These are phyloP conservation scores for Tenebrio molitor DNA, from an alignment of 1,140 invertebrate species.

Conservation along the genomic window DNA sequence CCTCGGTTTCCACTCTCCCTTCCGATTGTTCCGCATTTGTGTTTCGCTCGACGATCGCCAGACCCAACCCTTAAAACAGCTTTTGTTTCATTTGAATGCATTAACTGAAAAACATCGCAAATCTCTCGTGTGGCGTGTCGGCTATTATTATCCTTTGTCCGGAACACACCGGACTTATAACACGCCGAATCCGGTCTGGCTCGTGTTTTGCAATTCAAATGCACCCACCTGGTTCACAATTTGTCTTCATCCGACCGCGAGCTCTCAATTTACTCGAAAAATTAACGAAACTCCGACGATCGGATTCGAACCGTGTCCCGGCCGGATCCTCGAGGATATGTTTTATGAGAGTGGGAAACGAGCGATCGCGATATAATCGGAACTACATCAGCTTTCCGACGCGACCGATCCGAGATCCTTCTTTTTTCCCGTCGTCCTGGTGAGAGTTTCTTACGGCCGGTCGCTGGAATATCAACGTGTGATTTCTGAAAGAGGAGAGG, in stretches of 20 bases:
- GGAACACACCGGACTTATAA: conserved; percentile 35
- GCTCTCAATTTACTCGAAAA: background rate
- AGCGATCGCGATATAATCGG: conserved; percentile 14
- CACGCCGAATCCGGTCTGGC: conserved; percentile 16
- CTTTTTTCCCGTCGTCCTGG: background rate
- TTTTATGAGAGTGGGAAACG: conserved; percentile 18
- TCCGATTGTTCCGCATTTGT: no score
- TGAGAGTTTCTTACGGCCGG: background rate
- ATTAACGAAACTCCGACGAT: background rate
- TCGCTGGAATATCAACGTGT: background rate
- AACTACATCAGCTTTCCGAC: conserved; percentile 7
- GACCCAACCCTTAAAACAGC: no score
- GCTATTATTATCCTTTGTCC: conserved; percentile 36
- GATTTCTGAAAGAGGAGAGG: background rate
- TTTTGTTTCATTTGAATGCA: conserved; percentile 46
- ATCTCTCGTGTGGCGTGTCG: conserved; percentile 33
- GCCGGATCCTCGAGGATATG: background rate
- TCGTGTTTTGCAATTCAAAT: conserved; percentile 31
- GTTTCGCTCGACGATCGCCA: no score
- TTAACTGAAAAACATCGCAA: conserved; percentile 39
- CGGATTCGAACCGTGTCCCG: background rate
- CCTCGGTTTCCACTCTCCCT: no score
- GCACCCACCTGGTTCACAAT: conserved; percentile 10
- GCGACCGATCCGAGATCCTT: background rate
- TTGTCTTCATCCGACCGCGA: background rate